Conservation (phyloP, 2,113 vertebrate species). For the Rutilus rutilus region DNA sequence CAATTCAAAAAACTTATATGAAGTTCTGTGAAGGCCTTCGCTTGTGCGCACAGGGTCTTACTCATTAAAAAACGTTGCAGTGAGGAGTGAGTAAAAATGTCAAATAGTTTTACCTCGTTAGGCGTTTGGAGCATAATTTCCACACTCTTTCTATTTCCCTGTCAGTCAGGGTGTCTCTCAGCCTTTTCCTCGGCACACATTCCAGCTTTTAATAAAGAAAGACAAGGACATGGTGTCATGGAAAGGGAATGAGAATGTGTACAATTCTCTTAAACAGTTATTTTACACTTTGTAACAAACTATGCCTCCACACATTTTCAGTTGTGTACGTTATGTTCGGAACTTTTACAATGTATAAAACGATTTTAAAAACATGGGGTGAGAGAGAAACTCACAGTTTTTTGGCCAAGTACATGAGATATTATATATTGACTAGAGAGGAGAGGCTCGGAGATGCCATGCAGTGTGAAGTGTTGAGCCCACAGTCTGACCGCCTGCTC, state of each 20-base stretch:
- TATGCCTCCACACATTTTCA: background rate
- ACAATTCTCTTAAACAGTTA: background rate
- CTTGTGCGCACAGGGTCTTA: background rate
- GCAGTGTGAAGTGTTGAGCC: conserved; percentile 78
- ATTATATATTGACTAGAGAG: conserved; percentile 88
- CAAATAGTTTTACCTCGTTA: conserved; percentile 78
- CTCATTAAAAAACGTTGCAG: background rate
- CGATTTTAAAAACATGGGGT: background rate
- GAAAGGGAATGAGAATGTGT: background rate
- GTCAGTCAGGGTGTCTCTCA: conserved; percentile 72
- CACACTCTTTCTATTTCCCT: conserved; percentile 77
- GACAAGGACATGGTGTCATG: background rate
- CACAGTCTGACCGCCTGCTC: conserved; percentile 77
- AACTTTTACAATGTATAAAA: background rate
- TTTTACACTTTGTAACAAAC: background rate
- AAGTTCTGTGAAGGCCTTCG: background rate
- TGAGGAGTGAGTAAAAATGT: background rate
- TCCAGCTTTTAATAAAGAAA: conserved; percentile 76
- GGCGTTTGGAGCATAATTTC: conserved; percentile 80
- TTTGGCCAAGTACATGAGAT: conserved; percentile 90
- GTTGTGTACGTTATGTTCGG: too few species aligned
- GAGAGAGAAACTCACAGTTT: conserved; percentile 81
- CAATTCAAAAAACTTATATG: conserved; percentile 2
- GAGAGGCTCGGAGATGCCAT: conserved; percentile 82
- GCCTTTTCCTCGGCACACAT: conserved; percentile 70